These are phyloP conservation scores for Hydraecia micacea DNA, from an alignment of 2,888 invertebrate species.

Conservation along the genomic window DNA sequence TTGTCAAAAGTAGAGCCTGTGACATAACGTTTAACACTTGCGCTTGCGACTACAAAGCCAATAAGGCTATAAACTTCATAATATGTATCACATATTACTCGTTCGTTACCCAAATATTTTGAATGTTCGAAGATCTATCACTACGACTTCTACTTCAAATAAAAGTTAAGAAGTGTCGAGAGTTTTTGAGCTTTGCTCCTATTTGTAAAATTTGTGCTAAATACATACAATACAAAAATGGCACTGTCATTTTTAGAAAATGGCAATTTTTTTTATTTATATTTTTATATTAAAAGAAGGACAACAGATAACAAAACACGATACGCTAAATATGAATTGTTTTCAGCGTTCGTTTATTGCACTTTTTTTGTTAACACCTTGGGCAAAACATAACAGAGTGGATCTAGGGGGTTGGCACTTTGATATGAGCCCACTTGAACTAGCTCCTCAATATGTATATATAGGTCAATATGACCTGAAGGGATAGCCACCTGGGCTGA, in stretches of 20 bases:
- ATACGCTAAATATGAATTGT: conserved; percentile 23
- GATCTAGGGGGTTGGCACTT: conserved; percentile 18
- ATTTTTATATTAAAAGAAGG: conserved; percentile 6
- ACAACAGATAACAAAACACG: conserved; percentile 18
- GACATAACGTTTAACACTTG: neutral
- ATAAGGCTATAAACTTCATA: conserved; percentile 24
- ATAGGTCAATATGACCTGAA: conserved; percentile 22
- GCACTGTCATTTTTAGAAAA: conserved; percentile 47
- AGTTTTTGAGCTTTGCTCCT: conserved; percentile 32
- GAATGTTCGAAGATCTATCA: conserved; percentile 47
- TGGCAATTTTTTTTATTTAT: conserved; percentile 3
- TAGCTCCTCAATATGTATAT: too few species aligned
- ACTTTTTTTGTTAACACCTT: conserved; percentile 32
- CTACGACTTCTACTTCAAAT: conserved; percentile 44
- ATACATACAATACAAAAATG: conserved; percentile 35
- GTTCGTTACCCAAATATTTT: conserved; percentile 11
- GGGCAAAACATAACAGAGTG: conserved; percentile 26
- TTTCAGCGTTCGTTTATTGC: conserved; percentile 17
- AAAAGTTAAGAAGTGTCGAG: conserved; percentile 38
- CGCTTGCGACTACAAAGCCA: conserved; percentile 4
- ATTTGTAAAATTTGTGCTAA: conserved; percentile 47
- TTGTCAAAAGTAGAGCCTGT: neutral
- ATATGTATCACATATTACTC: conserved; percentile 12
- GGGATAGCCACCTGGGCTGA: neutral
- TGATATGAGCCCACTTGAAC: neutral